Evolutionary conservation across 1,140 invertebrate genomes (phyloP).

Genomic region (Tetragonula clypearis): DNA sequence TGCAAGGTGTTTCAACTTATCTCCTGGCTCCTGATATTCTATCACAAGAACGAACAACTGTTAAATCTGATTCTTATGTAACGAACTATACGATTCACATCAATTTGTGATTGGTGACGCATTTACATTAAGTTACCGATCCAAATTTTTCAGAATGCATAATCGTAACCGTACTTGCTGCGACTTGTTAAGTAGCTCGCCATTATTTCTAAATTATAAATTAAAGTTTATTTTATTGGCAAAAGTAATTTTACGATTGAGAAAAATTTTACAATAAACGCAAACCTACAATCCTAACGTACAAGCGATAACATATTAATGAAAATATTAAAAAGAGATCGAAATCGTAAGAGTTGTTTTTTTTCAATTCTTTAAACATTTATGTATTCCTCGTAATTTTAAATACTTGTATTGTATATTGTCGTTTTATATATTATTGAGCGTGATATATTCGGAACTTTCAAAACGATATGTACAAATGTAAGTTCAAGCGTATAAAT

Average conservation of each 20-base stretch:
- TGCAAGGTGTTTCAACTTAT: slow-evolving; percentile 40
- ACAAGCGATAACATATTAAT: neutral
- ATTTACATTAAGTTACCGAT: neutral
- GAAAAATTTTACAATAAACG: neutral
- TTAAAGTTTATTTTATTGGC: neutral
- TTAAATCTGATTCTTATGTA: slow-evolving; percentile 39
- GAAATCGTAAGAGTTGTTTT: too few relatives aligned
- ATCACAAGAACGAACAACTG: neutral
- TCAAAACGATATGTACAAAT: neutral
- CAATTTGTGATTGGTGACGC: neutral
- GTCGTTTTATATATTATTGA: neutral
- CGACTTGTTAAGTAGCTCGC: neutral
- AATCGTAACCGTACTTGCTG: neutral
- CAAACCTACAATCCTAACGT: neutral
- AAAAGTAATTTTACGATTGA: neutral
- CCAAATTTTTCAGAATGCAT: neutral
- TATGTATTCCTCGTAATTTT: neutral
- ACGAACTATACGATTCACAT: slow-evolving; percentile 16
- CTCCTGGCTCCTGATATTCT: neutral
- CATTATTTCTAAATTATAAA: neutral
- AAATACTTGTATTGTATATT: neutral
- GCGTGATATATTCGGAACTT: neutral
- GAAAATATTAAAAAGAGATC: too few relatives aligned
- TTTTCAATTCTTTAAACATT: neutral
- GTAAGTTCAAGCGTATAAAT: neutral